A percentile compares a stretch with the other conserved stretches of the same genome.
phyloP scores from a whole-genome alignment of 2,797 vertebrate species.

The Rhinatrema bivittatum region DNA sequence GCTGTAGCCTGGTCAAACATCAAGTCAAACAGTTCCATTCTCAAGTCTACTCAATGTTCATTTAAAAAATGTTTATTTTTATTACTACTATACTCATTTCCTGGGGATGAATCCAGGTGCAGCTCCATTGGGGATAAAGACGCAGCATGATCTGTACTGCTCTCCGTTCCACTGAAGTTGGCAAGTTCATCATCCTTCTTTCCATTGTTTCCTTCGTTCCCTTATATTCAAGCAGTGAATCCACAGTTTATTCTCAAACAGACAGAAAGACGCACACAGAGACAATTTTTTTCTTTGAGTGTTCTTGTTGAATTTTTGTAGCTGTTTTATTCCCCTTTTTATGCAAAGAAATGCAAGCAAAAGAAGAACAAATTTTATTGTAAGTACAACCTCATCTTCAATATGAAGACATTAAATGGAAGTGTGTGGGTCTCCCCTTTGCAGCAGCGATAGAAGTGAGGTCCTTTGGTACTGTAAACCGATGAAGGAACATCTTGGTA shows the following conservation, averaged over 20 bases:
- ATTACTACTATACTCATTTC: too few relatives aligned
- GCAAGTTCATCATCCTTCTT: too few relatives aligned
- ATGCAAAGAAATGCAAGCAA: conserved; percentile 69
- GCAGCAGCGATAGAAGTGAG: conserved; percentile 68
- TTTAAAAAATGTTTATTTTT: too few relatives aligned
- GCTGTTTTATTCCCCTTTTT: conserved; percentile 48
- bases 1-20: too few relatives aligned
- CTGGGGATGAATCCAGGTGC: too few relatives aligned
- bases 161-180: too few relatives aligned
- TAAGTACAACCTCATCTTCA: conserved; percentile 95
- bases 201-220: conserved; percentile 23
- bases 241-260: conserved; percentile 30
- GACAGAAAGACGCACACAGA: conserved; percentile 41
- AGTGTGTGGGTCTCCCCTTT: conserved; percentile 65
- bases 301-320: conserved; percentile 34
- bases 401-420: conserved; percentile 96
- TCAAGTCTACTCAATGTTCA: too few relatives aligned
- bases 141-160: too few relatives aligned
- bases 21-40: too few relatives aligned
- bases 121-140: too few relatives aligned
- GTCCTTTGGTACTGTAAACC: conserved; percentile 79
- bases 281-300: conserved; percentile 40
- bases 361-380: conserved; percentile 65
- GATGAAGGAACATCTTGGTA: conserved; percentile 49
- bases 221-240: conserved; percentile 47